These are phyloP conservation scores for Trichogramma evanescens DNA, from an alignment of 2,888 invertebrate species.

Conservation along the genomic window DNA sequence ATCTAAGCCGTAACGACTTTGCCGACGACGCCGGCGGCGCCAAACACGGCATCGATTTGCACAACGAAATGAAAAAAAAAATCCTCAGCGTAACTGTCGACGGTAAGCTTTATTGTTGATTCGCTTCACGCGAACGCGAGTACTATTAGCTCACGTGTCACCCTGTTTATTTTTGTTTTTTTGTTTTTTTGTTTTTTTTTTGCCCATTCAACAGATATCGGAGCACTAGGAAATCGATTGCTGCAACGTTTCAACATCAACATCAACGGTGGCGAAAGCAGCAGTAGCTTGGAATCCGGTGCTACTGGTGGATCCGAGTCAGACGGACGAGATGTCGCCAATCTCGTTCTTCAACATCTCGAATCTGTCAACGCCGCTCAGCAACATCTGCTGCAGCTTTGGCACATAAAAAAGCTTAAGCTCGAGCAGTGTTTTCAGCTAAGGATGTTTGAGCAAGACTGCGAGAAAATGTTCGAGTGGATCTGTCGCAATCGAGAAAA, in stretches of 20 bases:
- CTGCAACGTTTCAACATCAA: constrained; percentile 54
- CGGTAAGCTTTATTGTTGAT: constrained; percentile 14
- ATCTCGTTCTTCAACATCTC: constrained; percentile 72
- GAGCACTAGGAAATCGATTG: constrained; percentile 74
- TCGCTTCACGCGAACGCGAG: background rate
- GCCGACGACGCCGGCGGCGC: constrained; percentile 92
- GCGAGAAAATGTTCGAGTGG: constrained; percentile 99
- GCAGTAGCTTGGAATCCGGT: constrained; percentile 64
- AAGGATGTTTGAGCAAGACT: constrained; percentile 92
- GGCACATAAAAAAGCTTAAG: constrained; percentile 91
- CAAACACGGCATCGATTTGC: constrained; percentile 84
- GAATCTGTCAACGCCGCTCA: constrained; percentile 84
- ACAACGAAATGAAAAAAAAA: constrained; percentile 88
- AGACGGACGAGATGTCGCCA: constrained; percentile 57
- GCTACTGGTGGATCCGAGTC: constrained; percentile 66
- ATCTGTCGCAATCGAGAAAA: constrained; percentile 91
- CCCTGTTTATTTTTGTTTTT: background rate
- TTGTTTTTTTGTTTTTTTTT: background rate
- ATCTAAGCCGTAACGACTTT: constrained; percentile 85
- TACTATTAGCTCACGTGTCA: background rate
- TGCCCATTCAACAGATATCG: constrained; percentile 56
- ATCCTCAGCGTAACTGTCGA: constrained; percentile 91
- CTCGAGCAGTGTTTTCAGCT: constrained; percentile 95
- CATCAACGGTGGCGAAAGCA: constrained; percentile 33
- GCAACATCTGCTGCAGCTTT: constrained; percentile 83